Conservation (phyloP, 2,888 invertebrate species). For the Leptopilina myrica region DNA sequence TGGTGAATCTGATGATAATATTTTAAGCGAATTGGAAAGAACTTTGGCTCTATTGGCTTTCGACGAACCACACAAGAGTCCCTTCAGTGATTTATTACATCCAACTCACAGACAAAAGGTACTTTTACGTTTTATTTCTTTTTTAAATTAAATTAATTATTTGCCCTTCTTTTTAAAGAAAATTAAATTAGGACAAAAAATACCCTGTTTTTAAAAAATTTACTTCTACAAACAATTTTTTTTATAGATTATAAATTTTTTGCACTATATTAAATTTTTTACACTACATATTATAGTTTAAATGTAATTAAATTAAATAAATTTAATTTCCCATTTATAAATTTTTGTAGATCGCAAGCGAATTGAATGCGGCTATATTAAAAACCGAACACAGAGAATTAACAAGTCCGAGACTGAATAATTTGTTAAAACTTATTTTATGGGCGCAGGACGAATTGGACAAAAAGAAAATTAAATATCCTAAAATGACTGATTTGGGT, state of each 20-base stretch:
- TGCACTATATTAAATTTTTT: conserved; percentile 18
- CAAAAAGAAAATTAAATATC: conserved; percentile 95
- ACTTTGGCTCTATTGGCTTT: conserved; percentile 97
- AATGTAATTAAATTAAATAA: too few relatives aligned
- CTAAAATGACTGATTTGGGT: conserved; percentile 95
- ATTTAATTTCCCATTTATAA: too few relatives aligned
- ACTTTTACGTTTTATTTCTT: conserved; percentile 17
- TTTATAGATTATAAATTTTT: conserved; percentile 2
- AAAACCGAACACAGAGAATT: conserved; percentile 95
- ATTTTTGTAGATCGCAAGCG: conserved; percentile 89
- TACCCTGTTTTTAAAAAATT: too few relatives aligned
- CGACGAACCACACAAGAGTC: conserved; percentile 95
- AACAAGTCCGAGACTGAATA: conserved; percentile 94
- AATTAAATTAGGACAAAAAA: too few relatives aligned
- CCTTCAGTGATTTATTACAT: conserved; percentile 95
- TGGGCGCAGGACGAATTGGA: conserved; percentile 98
- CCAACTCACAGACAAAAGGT: conserved; percentile 96
- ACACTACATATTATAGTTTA: too few relatives aligned
- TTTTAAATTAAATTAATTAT: not conserved
- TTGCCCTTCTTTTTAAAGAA: too few relatives aligned
- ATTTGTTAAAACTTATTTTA: conserved; percentile 92
- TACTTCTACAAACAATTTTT: too few relatives aligned
- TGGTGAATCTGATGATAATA: conserved; percentile 87
- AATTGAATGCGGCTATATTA: conserved; percentile 97
- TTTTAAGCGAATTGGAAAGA: conserved; percentile 89